Evolutionary conservation across 2,797 vertebrate genomes (phyloP).

Genomic region (Peromyscus aztecus): DNA sequence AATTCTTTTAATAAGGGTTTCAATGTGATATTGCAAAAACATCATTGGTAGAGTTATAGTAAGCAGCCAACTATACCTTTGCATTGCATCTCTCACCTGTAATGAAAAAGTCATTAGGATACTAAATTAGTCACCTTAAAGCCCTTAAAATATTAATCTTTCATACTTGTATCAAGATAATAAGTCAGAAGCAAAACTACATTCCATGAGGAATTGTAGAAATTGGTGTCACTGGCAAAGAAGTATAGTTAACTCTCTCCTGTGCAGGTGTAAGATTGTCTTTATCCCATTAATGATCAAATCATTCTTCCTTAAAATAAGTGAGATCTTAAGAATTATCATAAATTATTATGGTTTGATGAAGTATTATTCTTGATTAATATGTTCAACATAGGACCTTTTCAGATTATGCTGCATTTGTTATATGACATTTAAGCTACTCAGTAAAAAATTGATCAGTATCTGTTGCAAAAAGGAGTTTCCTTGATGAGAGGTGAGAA

Average conservation of each 20-base stretch:
- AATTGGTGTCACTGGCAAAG: background rate
- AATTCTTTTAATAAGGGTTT: background rate
- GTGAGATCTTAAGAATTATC: background rate
- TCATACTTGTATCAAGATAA: background rate
- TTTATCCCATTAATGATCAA: background rate
- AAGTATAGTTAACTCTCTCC: background rate
- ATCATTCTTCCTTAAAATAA: background rate
- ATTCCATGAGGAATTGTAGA: background rate
- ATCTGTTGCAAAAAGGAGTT: too few relatives aligned
- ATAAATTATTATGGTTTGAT: background rate
- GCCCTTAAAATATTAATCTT: background rate
- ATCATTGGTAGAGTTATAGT: background rate
- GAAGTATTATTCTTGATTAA: too few relatives aligned
- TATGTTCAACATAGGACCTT: too few relatives aligned
- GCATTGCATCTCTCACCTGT: background rate
- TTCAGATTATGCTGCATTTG: too few relatives aligned
- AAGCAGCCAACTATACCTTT: background rate
- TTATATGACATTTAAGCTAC: too few relatives aligned
- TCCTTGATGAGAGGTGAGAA: too few relatives aligned
- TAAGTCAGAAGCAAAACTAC: background rate
- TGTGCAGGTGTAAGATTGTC: background rate
- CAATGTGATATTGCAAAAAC: background rate
- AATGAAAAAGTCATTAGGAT: background rate
- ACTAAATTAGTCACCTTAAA: background rate
- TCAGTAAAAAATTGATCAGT: too few relatives aligned